Conservation (phyloP, 2,888 invertebrate species). For the Hydrotaea cyrtoneurina region DNA sequence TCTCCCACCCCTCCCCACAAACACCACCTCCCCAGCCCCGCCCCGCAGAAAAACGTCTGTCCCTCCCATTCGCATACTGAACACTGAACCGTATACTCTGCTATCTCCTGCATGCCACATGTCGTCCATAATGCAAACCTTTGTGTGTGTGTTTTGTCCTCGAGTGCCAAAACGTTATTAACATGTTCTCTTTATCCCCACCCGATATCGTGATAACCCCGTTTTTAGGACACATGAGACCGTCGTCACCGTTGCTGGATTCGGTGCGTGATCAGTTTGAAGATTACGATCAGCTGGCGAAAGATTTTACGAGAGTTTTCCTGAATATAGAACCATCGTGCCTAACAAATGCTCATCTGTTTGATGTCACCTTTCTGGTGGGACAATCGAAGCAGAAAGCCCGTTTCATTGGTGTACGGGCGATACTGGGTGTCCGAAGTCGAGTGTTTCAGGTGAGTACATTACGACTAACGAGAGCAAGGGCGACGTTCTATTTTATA, state of each 20-base stretch:
- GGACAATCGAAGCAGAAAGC: slow-evolving; percentile 96
- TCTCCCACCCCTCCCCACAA: too few species aligned
- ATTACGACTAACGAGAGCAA: too few species aligned
- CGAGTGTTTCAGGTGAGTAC: slow-evolving; percentile 83
- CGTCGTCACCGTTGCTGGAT: slow-evolving; percentile 94
- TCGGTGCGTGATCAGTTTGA: slow-evolving; percentile 96
- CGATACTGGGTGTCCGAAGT: slow-evolving; percentile 94
- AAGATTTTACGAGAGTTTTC: slow-evolving; percentile 94
- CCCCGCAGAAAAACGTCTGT: not conserved
- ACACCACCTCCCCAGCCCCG: not conserved
- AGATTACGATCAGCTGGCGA: slow-evolving; percentile 95
- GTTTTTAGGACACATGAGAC: slow-evolving; percentile 90
- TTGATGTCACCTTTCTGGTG: slow-evolving; percentile 94
- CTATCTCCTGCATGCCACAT: slow-evolving; percentile 52
- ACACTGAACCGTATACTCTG: slow-evolving; percentile 44
- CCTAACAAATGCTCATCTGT: slow-evolving; percentile 89
- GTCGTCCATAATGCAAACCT: not conserved
- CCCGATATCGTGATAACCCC: not conserved
- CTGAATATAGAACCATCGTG: slow-evolving; percentile 91
- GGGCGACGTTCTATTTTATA: slow-evolving; percentile 12
- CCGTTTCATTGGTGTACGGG: slow-evolving; percentile 93
- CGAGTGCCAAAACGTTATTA: not conserved
- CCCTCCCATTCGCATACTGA: slow-evolving; percentile 64
- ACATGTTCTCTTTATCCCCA: not conserved
- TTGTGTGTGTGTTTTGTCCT: too few species aligned